These are phyloP conservation scores for Thelaira solivaga DNA, from an alignment of 2,888 invertebrate species.

Conservation along the genomic window DNA sequence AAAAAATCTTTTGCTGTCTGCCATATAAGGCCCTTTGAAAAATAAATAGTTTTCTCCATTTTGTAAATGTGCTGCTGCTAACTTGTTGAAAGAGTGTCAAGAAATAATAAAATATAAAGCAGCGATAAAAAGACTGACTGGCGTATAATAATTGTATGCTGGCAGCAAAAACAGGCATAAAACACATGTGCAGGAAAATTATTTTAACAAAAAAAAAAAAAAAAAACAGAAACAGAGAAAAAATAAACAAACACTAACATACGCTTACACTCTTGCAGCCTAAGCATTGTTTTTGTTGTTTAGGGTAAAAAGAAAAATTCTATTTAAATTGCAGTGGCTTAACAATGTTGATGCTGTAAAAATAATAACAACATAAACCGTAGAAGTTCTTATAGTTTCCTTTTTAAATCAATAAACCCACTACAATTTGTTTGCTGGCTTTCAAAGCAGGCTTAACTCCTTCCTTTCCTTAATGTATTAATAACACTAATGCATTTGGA, in stretches of 20 bases:
- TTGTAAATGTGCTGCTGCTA: too few relatives aligned
- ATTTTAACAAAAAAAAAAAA: neutral
- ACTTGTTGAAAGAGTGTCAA: slow-evolving; percentile 17
- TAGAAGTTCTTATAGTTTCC: neutral
- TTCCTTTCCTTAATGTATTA: too few relatives aligned
- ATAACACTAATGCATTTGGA: too few relatives aligned
- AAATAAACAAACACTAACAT: too few relatives aligned
- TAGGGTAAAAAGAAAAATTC: slow-evolving; percentile 4
- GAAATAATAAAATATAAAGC: slow-evolving; percentile 17
- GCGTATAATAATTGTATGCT: slow-evolving; percentile 27
- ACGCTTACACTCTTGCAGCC: neutral
- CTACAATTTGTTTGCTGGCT: neutral
- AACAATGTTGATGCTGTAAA: slow-evolving; percentile 51
- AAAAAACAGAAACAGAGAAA: too few relatives aligned
- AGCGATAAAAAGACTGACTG: neutral
- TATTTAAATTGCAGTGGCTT: slow-evolving; percentile 53
- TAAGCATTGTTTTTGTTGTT: neutral
- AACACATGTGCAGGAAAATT: neutral
- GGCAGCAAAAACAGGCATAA: neutral
- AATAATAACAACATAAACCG: slow-evolving; percentile 16
- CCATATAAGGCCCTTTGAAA: too few relatives aligned
- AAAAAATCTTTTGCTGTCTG: too few relatives aligned
- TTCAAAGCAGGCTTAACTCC: too few relatives aligned
- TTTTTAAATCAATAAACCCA: neutral
- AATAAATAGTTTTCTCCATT: too few relatives aligned